A percentile compares a stretch with the other conserved stretches of the same genome.
These are phyloP conservation scores for Chironomus riparius DNA, from an alignment of 2,888 invertebrate species.

Conservation along the genomic window DNA sequence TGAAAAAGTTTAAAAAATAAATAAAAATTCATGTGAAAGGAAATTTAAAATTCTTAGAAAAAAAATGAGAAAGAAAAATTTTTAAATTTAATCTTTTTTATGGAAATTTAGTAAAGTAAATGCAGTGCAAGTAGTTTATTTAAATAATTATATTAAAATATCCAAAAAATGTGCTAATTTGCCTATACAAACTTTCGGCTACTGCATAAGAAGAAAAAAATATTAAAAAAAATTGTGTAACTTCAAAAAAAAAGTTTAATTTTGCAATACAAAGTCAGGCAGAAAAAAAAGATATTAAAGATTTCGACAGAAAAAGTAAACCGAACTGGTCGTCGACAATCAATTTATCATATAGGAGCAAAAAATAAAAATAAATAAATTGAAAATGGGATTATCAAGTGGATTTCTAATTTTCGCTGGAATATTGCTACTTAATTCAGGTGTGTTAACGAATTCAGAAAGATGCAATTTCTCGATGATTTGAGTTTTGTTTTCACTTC, in stretches of 20 bases:
- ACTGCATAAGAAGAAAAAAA: not conserved
- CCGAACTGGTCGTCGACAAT: not conserved
- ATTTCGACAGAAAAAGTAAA: not conserved
- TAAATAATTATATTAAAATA: not conserved
- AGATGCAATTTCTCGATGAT: not conserved
- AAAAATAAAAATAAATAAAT: not conserved
- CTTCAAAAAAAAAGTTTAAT: not conserved
- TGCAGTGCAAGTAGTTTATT: not conserved
- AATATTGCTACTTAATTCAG: not conserved
- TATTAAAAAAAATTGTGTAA: conserved; percentile 9
- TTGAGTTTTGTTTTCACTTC: not conserved
- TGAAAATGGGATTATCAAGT: not conserved
- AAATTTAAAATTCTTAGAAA: not conserved
- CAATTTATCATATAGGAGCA: not conserved
- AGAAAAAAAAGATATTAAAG: not conserved
- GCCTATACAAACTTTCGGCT: not conserved
- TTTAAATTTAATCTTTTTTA: not conserved
- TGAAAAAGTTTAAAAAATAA: no score
- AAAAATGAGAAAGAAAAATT: not conserved
- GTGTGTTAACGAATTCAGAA: not conserved
- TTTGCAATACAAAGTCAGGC: not conserved
- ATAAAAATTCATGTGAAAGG: no score
- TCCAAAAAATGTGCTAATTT: conserved; percentile 2
- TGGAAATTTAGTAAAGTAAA: not conserved
- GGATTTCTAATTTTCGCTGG: not conserved